Percentiles rank a stretch among this genome's conserved stretches.
phyloP scores from a whole-genome alignment of 2,888 invertebrate species.

The Tillus elongatus region DNA sequence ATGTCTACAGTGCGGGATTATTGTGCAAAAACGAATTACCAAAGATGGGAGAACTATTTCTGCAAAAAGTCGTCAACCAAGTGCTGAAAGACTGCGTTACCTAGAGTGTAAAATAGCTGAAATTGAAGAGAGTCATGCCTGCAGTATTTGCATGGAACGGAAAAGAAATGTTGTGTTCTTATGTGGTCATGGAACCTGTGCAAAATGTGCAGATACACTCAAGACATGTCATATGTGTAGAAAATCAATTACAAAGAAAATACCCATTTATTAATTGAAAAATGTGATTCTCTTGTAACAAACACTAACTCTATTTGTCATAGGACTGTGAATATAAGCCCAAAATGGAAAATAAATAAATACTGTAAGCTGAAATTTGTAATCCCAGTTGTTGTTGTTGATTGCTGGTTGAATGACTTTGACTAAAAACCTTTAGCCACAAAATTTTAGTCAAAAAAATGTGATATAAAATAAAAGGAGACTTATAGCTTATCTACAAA shows the following conservation, averaged over 20 bases:
- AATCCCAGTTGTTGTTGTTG: too few relatives aligned
- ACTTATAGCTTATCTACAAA: too few relatives aligned
- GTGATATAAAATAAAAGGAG: too few relatives aligned
- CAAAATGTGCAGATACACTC: slow-evolving; percentile 69
- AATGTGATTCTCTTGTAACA: too few relatives aligned
- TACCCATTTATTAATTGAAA: slow-evolving; percentile 46
- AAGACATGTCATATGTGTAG: slow-evolving; percentile 82
- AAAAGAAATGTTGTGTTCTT: slow-evolving; percentile 73
- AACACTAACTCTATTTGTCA: too few relatives aligned
- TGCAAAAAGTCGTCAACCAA: slow-evolving; percentile 49
- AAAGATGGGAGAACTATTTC: slow-evolving; percentile 45
- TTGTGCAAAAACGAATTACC: slow-evolving; percentile 50
- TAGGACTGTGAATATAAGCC: too few relatives aligned
- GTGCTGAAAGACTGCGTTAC: slow-evolving; percentile 56
- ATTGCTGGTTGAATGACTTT: too few relatives aligned
- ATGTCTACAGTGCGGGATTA: slow-evolving; percentile 57
- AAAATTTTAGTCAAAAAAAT: too few relatives aligned
- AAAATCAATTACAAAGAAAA: slow-evolving; percentile 65
- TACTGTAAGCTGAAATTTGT: too few relatives aligned
- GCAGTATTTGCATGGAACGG: slow-evolving; percentile 83
- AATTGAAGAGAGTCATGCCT: slow-evolving; percentile 77
- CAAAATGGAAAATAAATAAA: too few relatives aligned
- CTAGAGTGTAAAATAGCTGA: slow-evolving; percentile 73
- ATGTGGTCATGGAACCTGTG: slow-evolving; percentile 83
- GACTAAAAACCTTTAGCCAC: too few relatives aligned